A percentile compares a stretch with the other conserved stretches of the same genome.
These are phyloP conservation scores for Hydrophis major DNA, from an alignment of 2,797 vertebrate genomes.

Conservation along the genomic window DNA sequence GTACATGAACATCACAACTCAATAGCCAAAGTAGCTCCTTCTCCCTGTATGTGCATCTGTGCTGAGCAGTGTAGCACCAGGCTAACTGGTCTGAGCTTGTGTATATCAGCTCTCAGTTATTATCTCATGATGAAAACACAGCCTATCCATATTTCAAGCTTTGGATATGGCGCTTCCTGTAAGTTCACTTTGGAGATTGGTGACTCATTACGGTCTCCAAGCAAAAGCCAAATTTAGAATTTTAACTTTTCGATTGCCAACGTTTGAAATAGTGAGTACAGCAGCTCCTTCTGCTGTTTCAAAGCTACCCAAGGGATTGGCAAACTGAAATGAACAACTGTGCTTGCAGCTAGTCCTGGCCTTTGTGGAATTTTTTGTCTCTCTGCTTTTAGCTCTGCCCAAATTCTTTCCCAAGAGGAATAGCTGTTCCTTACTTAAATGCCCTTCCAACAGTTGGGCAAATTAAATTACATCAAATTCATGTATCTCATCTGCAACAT, in stretches of 20 bases:
- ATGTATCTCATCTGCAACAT: not conserved
- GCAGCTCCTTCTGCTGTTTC: not conserved
- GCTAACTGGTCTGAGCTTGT: not conserved
- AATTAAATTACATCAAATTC: not conserved
- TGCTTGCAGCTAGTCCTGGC: not conserved
- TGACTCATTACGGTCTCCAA: not conserved
- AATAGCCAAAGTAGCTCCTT: not conserved
- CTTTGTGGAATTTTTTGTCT: not conserved
- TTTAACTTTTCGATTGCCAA: not conserved
- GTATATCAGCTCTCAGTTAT: not conserved
- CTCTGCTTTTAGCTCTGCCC: slow-evolving; percentile 7
- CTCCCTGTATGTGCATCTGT: not conserved
- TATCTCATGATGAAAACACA: not conserved
- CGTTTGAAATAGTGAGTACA: not conserved
- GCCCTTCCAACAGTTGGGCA: not conserved
- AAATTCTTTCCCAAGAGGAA: not conserved
- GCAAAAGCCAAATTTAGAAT: not conserved
- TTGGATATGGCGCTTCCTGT: not conserved
- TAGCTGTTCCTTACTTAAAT: not conserved
- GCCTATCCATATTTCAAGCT: not conserved
- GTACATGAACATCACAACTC: not conserved
- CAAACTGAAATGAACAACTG: not conserved
- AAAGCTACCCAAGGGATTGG: not conserved
- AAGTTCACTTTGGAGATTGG: not conserved
- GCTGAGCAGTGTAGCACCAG: not conserved